Base-by-base conservation (phyloP, 2,888 invertebrate genomes). In the Aradus depressus region DNA sequence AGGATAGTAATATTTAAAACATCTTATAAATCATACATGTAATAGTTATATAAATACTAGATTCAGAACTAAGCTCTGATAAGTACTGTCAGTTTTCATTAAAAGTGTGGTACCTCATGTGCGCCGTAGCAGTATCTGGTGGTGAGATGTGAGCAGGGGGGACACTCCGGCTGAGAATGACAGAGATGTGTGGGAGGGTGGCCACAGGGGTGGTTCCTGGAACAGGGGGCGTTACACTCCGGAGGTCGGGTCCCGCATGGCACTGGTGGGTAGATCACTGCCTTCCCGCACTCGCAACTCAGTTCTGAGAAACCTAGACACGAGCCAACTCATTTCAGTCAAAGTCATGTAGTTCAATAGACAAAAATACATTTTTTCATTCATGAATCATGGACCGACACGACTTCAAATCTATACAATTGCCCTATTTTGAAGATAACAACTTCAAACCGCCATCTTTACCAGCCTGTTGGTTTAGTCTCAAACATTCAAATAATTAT, bases 171-270 rank as follows among this genome's bases (percentile, higher is more conserved):
- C 18, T 77, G 75, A 53, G 72, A 72, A 71, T 96, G 93, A 69
- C 96, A 95, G 53, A 76, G 76, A 70, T 92, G 95, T 62, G 80
- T 78, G 3, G 85, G 84, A 51, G 79, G 75, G 71, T 96, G 96
- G 3, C 74, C 75, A 68, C 96, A 96, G 0, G 77, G 60, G 59
- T 93, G 86, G 25, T 68, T 64, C 41, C 89, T 75, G 1, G 77
- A 74, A 67, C 96, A 97, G 0, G 81, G 80, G 16, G 78, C 75
- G 38, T 70, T 70, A 70, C 97, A 97, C 3, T 74, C 68, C 0
- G 96, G 96, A 3, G 83, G 81, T 54, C 80, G 79, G 0, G 90
- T 84, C 16, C 96, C 96, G 68, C 97, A 97, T 0, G 88, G 80
- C 44, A 97, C 80, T 0, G 97, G 97, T 2, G 97, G 96, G 66